Evolutionary conservation across 2,888 invertebrate species (phyloP).

Genomic region (Apotomis capreana): DNA sequence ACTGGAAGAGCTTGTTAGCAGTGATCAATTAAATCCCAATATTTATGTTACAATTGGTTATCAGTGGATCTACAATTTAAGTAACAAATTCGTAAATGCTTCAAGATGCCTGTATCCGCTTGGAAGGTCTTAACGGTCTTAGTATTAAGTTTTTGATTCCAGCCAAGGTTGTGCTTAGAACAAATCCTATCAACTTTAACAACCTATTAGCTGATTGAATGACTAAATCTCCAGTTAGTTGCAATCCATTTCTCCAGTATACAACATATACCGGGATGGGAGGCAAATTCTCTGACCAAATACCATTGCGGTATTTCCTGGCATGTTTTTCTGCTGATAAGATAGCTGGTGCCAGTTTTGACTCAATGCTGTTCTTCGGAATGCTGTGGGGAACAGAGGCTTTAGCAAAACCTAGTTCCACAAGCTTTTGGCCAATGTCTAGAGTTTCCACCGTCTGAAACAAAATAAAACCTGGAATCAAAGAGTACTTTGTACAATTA

Average conservation of each 20-base stretch:
- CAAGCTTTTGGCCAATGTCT: constrained; percentile 74
- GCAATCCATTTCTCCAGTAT: constrained; percentile 71
- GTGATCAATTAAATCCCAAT: constrained; percentile 61
- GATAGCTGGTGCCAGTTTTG: constrained; percentile 67
- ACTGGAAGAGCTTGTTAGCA: constrained; percentile 52
- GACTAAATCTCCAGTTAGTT: constrained; percentile 54
- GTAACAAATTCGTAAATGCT: constrained; percentile 59
- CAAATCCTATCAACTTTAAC: constrained; percentile 55
- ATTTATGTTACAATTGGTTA: constrained; percentile 54
- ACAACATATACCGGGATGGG: constrained; percentile 68
- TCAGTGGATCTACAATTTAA: constrained; percentile 51
- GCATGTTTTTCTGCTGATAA: constrained; percentile 73
- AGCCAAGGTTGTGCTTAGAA: constrained; percentile 61
- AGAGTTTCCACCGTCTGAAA: constrained; percentile 70
- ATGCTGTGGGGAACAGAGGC: constrained; percentile 65
- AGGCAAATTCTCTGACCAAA: constrained; percentile 76
- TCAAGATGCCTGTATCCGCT: constrained; percentile 71
- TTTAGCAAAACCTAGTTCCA: constrained; percentile 78
- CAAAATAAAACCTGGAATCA: constrained; percentile 12
- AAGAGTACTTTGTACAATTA: too few species aligned
- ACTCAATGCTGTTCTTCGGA: constrained; percentile 70
- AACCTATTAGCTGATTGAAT: constrained; percentile 59
- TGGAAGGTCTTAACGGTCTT: constrained; percentile 62
- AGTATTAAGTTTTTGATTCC: constrained; percentile 65
- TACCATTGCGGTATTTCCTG: constrained; percentile 69